Conservation (phyloP, 2,888 invertebrate genomes). For the Pelosia muscerda region DNA sequence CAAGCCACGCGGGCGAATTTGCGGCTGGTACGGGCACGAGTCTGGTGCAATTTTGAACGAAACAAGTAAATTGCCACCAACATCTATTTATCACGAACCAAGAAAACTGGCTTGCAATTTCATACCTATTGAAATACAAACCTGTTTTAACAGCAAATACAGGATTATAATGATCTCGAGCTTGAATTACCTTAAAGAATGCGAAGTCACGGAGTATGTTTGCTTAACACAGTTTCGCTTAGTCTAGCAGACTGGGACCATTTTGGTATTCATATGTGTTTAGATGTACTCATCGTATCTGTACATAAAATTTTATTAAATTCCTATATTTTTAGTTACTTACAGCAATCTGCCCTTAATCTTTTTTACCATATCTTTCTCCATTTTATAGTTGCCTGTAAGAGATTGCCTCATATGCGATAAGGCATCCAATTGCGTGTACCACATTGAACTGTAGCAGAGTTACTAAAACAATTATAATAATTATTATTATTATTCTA, state of each 20-base stretch:
- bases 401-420: too few relatives aligned
- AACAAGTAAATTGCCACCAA: neutral
- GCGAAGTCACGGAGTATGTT: conserved; percentile 38
- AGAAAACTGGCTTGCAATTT: conserved; percentile 17
- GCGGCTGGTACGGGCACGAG: neutral
- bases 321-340: too few relatives aligned
- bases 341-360: too few relatives aligned
- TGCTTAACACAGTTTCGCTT: conserved; percentile 3
- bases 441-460: too few relatives aligned
- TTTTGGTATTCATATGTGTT: neutral
- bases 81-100: conserved; percentile 16
- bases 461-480: too few relatives aligned
- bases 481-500: too few relatives aligned
- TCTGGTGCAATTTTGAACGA: neutral
- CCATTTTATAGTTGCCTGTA: too few relatives aligned
- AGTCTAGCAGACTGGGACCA: neutral
- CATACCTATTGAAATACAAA: conserved; percentile 25
- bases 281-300: neutral
- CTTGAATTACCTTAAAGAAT: conserved; percentile 36
- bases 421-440: too few relatives aligned
- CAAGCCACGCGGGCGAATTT: too few relatives aligned
- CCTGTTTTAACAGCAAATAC: conserved; percentile 35
- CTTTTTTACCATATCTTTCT: too few relatives aligned
- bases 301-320: neutral
- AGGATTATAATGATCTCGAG: conserved; percentile 38